phyloP scores from a whole-genome alignment of 2,797 vertebrate genomes.

The Premnoplex brunnescens region DNA sequence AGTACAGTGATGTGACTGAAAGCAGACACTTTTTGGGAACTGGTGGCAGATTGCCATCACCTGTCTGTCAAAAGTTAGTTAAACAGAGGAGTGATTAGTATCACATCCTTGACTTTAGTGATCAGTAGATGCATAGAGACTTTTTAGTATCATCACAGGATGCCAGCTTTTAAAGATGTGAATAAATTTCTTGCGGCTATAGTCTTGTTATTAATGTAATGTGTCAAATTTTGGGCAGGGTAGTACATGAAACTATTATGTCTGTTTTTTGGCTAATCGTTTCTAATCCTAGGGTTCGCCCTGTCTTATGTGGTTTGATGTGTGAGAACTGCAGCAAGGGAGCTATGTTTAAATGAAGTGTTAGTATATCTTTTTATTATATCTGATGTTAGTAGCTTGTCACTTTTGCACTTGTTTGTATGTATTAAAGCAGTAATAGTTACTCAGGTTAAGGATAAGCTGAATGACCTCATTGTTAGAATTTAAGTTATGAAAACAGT shows the following conservation, averaged over 20 bases:
- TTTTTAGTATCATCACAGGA: neutral
- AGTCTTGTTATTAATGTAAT: neutral
- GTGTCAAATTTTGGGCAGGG: neutral
- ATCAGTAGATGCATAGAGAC: neutral
- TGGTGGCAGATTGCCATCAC: constrained; percentile 20
- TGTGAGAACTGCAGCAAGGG: neutral
- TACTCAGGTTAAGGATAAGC: neutral
- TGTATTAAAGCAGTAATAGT: neutral
- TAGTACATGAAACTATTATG: neutral
- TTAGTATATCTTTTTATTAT: neutral
- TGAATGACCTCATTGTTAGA: neutral
- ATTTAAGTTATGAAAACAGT: neutral
- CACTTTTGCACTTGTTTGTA: neutral
- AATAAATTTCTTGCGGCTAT: neutral
- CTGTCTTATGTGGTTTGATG: rapidly evolving
- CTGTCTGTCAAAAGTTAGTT: constrained; percentile 5
- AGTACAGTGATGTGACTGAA: neutral
- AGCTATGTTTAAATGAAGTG: neutral
- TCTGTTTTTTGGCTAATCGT: neutral
- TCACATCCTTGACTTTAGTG: neutral
- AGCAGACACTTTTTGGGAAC: neutral
- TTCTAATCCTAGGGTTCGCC: neutral
- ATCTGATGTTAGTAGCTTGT: neutral
- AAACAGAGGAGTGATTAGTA: neutral
- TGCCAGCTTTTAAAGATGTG: neutral